phyloP scores from a whole-genome alignment of 2,888 invertebrate species.

The Nomada fucata region DNA sequence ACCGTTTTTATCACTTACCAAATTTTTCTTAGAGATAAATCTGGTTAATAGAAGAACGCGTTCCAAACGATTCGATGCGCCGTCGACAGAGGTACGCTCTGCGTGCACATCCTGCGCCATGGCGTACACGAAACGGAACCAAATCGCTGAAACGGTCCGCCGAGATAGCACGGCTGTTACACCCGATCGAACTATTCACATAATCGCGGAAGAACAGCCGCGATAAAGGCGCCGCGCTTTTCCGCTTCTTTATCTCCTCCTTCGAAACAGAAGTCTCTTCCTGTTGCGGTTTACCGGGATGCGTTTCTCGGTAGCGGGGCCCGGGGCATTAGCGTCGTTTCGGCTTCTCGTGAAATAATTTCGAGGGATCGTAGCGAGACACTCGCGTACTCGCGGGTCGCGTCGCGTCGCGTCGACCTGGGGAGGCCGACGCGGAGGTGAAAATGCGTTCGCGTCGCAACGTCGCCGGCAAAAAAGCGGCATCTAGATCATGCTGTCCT shows the following conservation, averaged over 20 bases:
- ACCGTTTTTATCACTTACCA: too few species aligned
- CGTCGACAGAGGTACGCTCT: background rate
- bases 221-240: slow-evolving; percentile 2
- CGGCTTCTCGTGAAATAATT: slow-evolving; percentile 61
- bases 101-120: too few species aligned
- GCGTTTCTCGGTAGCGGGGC: background rate
- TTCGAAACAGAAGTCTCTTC: background rate
- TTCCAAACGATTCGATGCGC: background rate
- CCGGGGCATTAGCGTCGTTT: slow-evolving; percentile 56
- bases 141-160: background rate
- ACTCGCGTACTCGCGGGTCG: background rate
- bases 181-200: slow-evolving; percentile 7
- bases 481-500: slow-evolving; percentile 52
- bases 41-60: too few species aligned
- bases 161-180: background rate
- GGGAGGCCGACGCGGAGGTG: slow-evolving; percentile 27
- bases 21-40: too few species aligned
- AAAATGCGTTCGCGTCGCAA: slow-evolving; percentile 20
- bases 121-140: background rate
- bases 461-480: slow-evolving; percentile 32
- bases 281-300: slow-evolving; percentile 28
- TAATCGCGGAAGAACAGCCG: slow-evolving; percentile 4
- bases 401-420: slow-evolving; percentile 14
- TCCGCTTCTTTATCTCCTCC: slow-evolving; percentile 1
- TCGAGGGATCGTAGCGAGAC: slow-evolving; percentile 14